Conservation (phyloP, 2,113 vertebrate genomes). For the Rhinolophus ferrumequinum region DNA sequence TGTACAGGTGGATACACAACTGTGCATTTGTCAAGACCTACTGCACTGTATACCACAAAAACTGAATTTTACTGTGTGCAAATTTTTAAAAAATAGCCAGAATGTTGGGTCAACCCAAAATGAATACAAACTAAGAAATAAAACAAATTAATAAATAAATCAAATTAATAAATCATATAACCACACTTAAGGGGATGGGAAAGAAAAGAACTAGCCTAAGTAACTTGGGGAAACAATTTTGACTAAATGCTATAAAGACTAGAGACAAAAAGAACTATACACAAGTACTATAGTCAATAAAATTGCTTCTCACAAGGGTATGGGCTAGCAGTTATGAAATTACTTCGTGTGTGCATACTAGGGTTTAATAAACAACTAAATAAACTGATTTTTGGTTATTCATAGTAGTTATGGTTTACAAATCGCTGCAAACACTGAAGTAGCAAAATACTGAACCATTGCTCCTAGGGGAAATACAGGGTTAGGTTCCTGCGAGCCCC, state of each 20-base stretch:
- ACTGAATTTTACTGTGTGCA: neutral
- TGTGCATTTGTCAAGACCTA: neutral
- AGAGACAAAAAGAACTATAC: neutral
- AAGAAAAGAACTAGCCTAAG: neutral
- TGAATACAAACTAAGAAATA: constrained; percentile 28
- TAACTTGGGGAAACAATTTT: neutral
- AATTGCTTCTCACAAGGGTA: neutral
- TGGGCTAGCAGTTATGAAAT: neutral
- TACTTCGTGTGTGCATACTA: neutral
- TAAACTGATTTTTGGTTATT: neutral
- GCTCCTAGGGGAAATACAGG: neutral
- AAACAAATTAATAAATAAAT: neutral
- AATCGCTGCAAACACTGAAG: neutral
- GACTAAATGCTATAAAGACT: neutral
- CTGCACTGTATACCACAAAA: neutral
- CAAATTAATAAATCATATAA: neutral
- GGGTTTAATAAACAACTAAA: neutral
- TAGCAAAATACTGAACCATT: neutral
- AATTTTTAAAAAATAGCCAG: neutral
- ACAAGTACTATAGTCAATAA: neutral
- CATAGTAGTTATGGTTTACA: neutral
- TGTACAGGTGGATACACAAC: neutral
- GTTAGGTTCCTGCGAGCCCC: neutral
- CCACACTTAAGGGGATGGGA: neutral
- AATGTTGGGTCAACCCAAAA: neutral